These are phyloP conservation scores for Beris chalybata DNA, from an alignment of 2,888 invertebrate genomes.

Conservation along the genomic window DNA sequence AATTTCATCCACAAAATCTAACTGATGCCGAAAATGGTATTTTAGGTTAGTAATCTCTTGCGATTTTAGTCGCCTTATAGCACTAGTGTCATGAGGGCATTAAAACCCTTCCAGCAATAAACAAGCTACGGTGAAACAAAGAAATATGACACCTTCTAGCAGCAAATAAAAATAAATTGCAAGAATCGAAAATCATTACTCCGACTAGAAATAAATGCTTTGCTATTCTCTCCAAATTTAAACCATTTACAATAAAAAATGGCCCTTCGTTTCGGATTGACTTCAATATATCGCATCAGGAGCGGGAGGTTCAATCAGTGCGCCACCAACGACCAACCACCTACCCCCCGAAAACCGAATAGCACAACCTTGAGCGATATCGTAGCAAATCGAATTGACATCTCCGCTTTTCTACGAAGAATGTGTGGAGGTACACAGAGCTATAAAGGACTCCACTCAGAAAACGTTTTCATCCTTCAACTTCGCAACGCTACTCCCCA, in stretches of 20 bases:
- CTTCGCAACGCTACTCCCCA: not conserved
- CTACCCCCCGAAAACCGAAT: not conserved
- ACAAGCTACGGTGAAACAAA: too few species aligned
- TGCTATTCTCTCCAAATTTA: constrained; percentile 20
- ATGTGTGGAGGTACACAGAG: not conserved
- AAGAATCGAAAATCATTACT: too few species aligned
- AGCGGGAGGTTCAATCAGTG: constrained; percentile 18
- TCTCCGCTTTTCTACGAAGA: constrained; percentile 18
- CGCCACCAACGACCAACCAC: constrained; percentile 11
- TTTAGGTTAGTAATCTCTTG: too few species aligned
- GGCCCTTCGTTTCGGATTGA: constrained; percentile 10
- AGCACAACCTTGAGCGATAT: constrained; percentile 22
- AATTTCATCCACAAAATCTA: too few species aligned
- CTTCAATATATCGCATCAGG: constrained; percentile 21
- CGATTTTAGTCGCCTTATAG: too few species aligned
- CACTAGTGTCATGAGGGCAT: too few species aligned
- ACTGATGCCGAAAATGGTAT: too few species aligned
- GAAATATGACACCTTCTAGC: too few species aligned
- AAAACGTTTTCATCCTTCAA: not conserved
- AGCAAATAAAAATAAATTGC: too few species aligned
- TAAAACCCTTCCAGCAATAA: too few species aligned
- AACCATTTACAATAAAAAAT: constrained; percentile 25
- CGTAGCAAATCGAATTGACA: constrained; percentile 38
- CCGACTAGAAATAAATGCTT: constrained; percentile 8
- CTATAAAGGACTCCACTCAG: constrained; percentile 4